Base-by-base conservation (phyloP, 2,888 invertebrate species). In the Lochmaea capreae region DNA sequence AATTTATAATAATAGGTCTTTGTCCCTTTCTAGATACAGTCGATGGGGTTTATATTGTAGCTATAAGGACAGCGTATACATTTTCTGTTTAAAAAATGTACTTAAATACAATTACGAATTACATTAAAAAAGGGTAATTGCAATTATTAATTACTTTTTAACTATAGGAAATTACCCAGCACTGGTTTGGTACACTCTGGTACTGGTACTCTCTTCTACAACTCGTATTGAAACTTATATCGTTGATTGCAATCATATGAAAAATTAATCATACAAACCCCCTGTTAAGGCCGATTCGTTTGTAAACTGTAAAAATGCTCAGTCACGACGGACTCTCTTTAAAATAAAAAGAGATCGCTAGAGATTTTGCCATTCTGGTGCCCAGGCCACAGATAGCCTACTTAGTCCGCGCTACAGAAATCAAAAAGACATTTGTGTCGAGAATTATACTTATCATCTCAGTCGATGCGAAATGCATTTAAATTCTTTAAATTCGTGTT, bases 1-100 rank as follows among this genome's bases (percentile, higher is more conserved):
- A 70, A 70, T 70, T 70, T 63, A 54, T 70, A 70, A 70, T 54
- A 62, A 70, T 70, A 63, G 63, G 43, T 42, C 42, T 63, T 43
- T 63, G 43, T 42, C 16, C 16, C 11, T 16, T 39, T 39, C 46
- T 63, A 42, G 8, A 42, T 18, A 62, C 39, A 16, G 9, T 46
- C 46, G 54, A 18, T 16, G 18, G n/a, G 18, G 16, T 18, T 8
- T 11, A 54, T 54, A 54, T n/a, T 8, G 54, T 18, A 54, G 9
- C n/a, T 54, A 54, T 9, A 54, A 54, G 5, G n/a, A n/a, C 4
- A 5, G 33, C 33, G 33, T 33, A 5, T 6, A 5, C 33, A 33
- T 33, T 33, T 5, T 33, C 5, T 33, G 33, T 4, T 33, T 33
- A 6, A n/a, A n/a, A n/a, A n/a, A n/a, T n/a, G n/a, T n/a, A n/a